A percentile compares a stretch with the other conserved stretches of the same genome.
phyloP scores from a whole-genome alignment of 2,113 vertebrate genomes.

The Melanostigma gelatinosum region DNA sequence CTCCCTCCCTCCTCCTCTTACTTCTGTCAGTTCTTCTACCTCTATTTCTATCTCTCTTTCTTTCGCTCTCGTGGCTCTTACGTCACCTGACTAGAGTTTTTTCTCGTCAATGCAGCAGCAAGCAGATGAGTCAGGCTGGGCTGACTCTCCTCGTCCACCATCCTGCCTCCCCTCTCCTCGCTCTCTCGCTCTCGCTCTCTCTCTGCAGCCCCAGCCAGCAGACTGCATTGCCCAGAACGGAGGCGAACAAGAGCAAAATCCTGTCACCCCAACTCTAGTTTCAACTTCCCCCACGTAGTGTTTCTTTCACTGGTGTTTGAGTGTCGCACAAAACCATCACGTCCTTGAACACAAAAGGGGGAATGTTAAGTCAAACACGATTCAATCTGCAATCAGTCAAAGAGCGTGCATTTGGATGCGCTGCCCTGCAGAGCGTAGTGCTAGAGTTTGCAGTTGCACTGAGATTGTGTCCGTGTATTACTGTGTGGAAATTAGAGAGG shows the following conservation, averaged over 20 bases:
- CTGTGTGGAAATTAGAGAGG: conserved; percentile 55
- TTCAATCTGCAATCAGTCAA: conserved; percentile 48
- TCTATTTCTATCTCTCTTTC: conserved; percentile 35
- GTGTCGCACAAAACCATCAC: conserved; percentile 23
- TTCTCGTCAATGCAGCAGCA: conserved; percentile 79
- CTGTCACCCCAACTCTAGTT: conserved; percentile 30
- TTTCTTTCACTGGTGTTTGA: conserved; percentile 33
- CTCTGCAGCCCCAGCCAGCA: conserved; percentile 63
- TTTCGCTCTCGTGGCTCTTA: conserved; percentile 65
- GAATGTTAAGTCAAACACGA: conserved; percentile 49
- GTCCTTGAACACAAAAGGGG: conserved; percentile 28
- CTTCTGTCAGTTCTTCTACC: conserved; percentile 55
- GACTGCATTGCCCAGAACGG: conserved; percentile 64
- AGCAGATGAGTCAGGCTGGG: conserved; percentile 82
- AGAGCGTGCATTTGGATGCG: conserved; percentile 12
- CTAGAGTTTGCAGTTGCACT: conserved; percentile 44
- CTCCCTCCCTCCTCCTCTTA: conserved; percentile 22
- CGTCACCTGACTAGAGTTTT: conserved; percentile 81
- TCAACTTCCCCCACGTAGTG: conserved; percentile 8
- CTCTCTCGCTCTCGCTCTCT: conserved; percentile 6
- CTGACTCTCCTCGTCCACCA: conserved; percentile 65
- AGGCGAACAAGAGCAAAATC: conserved; percentile 40
- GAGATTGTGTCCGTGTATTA: conserved; percentile 21
- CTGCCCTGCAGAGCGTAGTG: conserved; percentile 14
- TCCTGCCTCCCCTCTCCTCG: conserved; percentile 34